A percentile compares a stretch with the other conserved stretches of the same genome.
These are phyloP conservation scores for Tragelaphus eurycerus DNA, from an alignment of 2,797 vertebrate species.

Conservation along the genomic window DNA sequence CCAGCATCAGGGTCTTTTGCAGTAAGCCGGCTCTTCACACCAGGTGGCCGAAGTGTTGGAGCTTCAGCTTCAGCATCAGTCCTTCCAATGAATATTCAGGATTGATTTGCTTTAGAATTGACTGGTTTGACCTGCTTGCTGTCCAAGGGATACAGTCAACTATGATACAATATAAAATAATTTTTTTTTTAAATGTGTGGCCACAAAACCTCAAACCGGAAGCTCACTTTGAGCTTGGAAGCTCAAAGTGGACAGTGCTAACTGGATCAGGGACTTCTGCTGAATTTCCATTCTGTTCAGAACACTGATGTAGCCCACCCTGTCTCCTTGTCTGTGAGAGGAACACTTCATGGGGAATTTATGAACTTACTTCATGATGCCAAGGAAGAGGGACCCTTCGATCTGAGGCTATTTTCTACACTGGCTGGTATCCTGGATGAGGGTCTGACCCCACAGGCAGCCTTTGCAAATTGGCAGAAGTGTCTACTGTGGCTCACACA, in stretches of 20 bases:
- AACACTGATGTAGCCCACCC: too few species aligned
- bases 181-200: too few species aligned
- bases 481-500: rapidly evolving
- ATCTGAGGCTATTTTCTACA: neutral
- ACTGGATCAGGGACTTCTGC: neutral
- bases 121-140: neutral
- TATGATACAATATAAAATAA: neutral
- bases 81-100: neutral
- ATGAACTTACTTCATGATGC: rapidly evolving
- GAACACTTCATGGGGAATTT: neutral
- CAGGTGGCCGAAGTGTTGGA: neutral
- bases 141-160: neutral
- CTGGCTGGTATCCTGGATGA: neutral
- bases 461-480: neutral
- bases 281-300: neutral
- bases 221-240: neutral
- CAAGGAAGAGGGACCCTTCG: neutral
- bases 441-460: too few species aligned
- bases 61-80: neutral
- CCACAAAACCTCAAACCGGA: neutral
- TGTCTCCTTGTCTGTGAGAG: rapidly evolving
- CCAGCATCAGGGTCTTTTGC: neutral
- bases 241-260: neutral
- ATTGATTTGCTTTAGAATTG: neutral
- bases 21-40: neutral